Evolutionary conservation across 1,140 invertebrate species (phyloP).

Genomic region (Leptinotarsa undecemlineata): DNA sequence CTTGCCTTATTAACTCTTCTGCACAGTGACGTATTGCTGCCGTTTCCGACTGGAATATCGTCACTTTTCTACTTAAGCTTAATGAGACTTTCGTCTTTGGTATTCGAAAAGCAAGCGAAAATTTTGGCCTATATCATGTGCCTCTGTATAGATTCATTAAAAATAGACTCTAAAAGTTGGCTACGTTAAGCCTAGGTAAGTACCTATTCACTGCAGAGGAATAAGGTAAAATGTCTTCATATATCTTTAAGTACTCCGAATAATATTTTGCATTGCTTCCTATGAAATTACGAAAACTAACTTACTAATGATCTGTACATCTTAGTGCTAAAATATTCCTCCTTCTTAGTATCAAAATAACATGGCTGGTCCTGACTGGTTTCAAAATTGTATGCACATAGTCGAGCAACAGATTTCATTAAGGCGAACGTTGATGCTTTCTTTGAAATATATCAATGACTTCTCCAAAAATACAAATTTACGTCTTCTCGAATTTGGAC

Average conservation of each 20-base stretch:
- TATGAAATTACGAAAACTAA: not conserved
- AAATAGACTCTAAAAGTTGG: not conserved
- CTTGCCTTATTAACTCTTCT: too few species aligned
- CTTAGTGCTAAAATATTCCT: not conserved
- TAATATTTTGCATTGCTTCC: not conserved
- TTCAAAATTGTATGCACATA: not conserved
- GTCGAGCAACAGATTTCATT: not conserved
- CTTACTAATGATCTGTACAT: not conserved
- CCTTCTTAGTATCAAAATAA: not conserved
- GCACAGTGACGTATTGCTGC: too few species aligned
- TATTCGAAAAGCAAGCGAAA: not conserved
- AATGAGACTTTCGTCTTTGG: too few species aligned
- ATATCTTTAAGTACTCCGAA: not conserved
- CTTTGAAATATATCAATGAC: too few species aligned
- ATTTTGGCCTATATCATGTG: not conserved
- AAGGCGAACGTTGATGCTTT: not conserved
- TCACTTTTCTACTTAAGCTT: too few species aligned
- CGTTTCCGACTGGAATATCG: too few species aligned
- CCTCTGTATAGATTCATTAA: not conserved
- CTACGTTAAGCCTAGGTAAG: too few species aligned
- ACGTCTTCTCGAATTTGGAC: too few species aligned
- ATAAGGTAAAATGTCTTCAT: too few species aligned
- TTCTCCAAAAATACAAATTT: too few species aligned
- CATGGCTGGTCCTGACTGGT: not conserved
- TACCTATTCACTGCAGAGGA: too few species aligned